Percentiles rank a stretch among this genome's conserved stretches.
Evolutionary conservation across 92 coral and sea anemone genomes (phyloP).

Genomic region (Chrysogorgia sp.): DNA sequence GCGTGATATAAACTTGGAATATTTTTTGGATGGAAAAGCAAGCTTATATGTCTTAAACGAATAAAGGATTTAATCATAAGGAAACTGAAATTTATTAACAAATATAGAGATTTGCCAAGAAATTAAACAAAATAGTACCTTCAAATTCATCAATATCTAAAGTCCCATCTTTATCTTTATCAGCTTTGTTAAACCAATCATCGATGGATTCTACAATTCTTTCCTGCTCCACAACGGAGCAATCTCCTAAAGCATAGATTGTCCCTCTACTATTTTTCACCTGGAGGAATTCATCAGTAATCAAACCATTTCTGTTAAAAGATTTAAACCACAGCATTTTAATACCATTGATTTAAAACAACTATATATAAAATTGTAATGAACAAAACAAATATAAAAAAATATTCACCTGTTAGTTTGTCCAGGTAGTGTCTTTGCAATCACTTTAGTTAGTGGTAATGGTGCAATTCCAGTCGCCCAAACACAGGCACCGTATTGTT

Average conservation of each 20-base stretch:
- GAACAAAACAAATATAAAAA: neutral
- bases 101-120: no score
- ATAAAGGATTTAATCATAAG: no score
- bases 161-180: conserved; percentile 30
- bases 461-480: conserved; percentile 47
- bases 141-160: conserved; percentile 32
- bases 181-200: conserved; percentile 24
- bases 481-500: conserved; percentile 24
- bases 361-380: neutral
- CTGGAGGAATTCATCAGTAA: conserved; percentile 34
- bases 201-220: conserved; percentile 13
- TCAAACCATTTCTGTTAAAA: conserved; percentile 29
- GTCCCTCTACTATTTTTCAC: conserved; percentile 39
- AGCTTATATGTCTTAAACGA: no score
- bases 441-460: conserved; percentile 20
- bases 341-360: neutral
- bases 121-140: no score
- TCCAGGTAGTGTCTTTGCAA: conserved; percentile 35
- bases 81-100: no score
- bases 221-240: conserved; percentile 41
- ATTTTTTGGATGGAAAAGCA: no score
- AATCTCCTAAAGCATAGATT: conserved; percentile 37
- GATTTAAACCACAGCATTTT: neutral
- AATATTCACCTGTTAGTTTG: conserved; percentile 11
- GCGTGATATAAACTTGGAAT: no score